Percentiles rank a stretch among this genome's conserved stretches.
Evolutionary conservation across 2,888 invertebrate genomes (phyloP).

Genomic region (Diarsia rubi): DNA sequence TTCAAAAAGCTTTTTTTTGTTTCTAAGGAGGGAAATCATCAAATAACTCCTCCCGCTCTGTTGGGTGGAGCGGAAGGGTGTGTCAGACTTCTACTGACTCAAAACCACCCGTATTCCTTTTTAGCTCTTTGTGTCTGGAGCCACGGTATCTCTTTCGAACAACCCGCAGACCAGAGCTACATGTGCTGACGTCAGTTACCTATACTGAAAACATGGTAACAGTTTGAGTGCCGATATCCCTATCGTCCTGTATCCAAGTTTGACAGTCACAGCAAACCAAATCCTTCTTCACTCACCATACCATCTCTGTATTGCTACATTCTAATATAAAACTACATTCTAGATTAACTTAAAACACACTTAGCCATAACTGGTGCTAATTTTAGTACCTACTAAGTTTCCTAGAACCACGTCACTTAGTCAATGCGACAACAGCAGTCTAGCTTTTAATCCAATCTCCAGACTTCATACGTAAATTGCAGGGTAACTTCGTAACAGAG

Average conservation of each 20-base stretch:
- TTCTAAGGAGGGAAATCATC: no score
- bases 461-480: conserved; percentile 25
- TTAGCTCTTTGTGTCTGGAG: no score
- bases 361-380: background rate
- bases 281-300: background rate
- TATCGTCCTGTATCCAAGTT: background rate
- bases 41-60: no score
- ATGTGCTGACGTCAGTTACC: no score
- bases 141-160: no score
- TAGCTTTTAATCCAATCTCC: conserved; percentile 38
- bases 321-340: background rate
- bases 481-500: conserved; percentile 34
- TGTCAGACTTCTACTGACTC: no score
- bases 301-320: background rate
- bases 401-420: conserved; percentile 9
- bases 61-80: no score
- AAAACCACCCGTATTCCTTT: no score
- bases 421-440: conserved; percentile 33
- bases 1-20: no score
- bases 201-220: background rate
- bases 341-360: background rate
- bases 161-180: no score
- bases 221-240: background rate
- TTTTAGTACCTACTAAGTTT: background rate
- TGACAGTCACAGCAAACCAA: background rate